phyloP scores from a whole-genome alignment of 2,113 vertebrate species.

The Piprites chloris region DNA sequence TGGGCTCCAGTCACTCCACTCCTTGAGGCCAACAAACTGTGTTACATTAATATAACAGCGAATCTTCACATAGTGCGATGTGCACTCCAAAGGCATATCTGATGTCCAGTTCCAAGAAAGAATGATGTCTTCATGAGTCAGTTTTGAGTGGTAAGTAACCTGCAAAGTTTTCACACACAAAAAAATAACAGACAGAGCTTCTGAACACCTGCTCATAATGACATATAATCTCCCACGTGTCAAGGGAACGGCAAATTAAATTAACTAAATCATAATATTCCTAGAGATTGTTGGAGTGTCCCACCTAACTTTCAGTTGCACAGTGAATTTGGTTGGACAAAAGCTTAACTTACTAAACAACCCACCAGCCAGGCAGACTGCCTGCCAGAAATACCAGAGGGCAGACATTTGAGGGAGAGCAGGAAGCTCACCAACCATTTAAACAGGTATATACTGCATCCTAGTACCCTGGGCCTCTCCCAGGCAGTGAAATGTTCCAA shows the following conservation, averaged over 20 bases:
- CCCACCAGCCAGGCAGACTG: background rate
- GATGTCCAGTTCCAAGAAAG: slow-evolving; percentile 76
- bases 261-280: background rate
- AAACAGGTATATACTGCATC: background rate
- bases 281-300: background rate
- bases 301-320: background rate
- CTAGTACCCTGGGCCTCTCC: background rate
- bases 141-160: slow-evolving; percentile 53
- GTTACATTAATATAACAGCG: slow-evolving; percentile 56
- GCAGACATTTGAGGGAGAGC: background rate
- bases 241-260: background rate
- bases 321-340: background rate
- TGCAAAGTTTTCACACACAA: background rate
- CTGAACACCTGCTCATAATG: background rate
- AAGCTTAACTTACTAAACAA: background rate
- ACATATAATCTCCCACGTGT: background rate
- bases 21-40: slow-evolving; percentile 58
- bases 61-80: slow-evolving; percentile 65
- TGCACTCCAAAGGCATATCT: slow-evolving; percentile 75
- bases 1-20: slow-evolving; percentile 76
- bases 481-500: background rate
- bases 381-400: background rate
- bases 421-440: background rate
- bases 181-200: background rate
- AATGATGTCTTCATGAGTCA: slow-evolving; percentile 22